These are phyloP conservation scores for Noctuana brunneofusca DNA, from an alignment of 2,888 invertebrate genomes.

Conservation along the genomic window DNA sequence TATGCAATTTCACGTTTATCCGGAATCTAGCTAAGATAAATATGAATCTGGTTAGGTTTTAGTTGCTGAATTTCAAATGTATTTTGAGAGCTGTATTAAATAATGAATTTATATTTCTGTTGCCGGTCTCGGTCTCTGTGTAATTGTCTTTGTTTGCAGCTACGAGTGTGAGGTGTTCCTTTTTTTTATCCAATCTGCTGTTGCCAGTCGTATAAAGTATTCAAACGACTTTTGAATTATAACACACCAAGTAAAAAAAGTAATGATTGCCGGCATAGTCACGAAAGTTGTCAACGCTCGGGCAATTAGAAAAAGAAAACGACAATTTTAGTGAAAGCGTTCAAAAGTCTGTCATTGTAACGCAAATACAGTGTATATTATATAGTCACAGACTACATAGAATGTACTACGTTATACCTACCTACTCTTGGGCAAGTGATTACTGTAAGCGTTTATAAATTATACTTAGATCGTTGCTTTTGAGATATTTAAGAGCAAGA, in stretches of 20 bases:
- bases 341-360: constrained; percentile 26
- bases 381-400: no score
- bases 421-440: no score
- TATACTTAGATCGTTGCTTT: constrained; percentile 4
- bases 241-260: no score
- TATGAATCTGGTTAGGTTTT: constrained; percentile 9
- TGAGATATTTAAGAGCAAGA: constrained; percentile 17
- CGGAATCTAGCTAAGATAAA: constrained; percentile 8
- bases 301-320: constrained; percentile 30
- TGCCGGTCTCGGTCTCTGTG: no score
- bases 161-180: no score
- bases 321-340: constrained; percentile 31
- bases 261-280: constrained; percentile 9
- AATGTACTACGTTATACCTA: no score
- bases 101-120: no score
- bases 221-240: constrained; percentile 6
- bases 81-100: no score
- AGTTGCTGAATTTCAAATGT: no score
- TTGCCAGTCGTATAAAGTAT: neutral
- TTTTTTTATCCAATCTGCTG: no score
- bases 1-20: constrained; percentile 28
- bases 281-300: constrained; percentile 31
- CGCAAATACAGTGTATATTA: constrained; percentile 17
- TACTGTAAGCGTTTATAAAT: constrained; percentile 14
- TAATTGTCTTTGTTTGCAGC: no score